Base-by-base conservation (phyloP, 2,113 vertebrate species). In the Cathartes aura region DNA sequence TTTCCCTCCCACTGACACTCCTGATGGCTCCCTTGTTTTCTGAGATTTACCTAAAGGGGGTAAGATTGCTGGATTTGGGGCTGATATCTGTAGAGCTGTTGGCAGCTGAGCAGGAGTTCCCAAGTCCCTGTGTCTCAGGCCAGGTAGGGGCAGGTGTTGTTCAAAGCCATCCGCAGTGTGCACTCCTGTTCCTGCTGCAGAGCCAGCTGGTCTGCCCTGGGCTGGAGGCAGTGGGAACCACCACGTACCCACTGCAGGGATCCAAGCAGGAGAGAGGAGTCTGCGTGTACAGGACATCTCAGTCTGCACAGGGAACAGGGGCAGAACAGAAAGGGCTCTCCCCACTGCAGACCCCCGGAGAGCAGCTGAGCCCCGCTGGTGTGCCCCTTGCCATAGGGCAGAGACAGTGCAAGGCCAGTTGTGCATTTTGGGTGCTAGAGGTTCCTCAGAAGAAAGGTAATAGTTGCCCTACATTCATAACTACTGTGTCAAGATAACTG, bases 191-290 rank as follows among this genome's bases (percentile, higher is more conserved):
- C 84, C 48, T 63, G 30, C 83, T 62, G 76, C 76, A 68, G 53
- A 74, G 21, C 60, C 60, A 36, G 55, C 11, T 2, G 0, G n/a
- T 12, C 40, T 84, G 88, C 60, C n/a, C 60, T 8, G 55, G 53
- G 30, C 68, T 68, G 68, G 40, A 55, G 26, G 47, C 24, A 36
- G 38, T 36, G 48, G 70, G 56, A 70, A 27, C 21, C 30, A 16
- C 11, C 30, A 16, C 0, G 2, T 30, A 23, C 21, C 29, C 0
- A 1, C 68, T 52, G 38, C 34, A 17, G 45, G 23, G 45, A 34
- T 75, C 30, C 60, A 3, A 2, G 27, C 34, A 60, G 79, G 50
- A 52, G 36, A 53, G 45, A 11, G 29, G 23, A 23, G 10, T 14
- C 19, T 11, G 6, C 40, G 34, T 34, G 29, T 36, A 40, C 60